These are phyloP conservation scores for Aporophyla lueneburgensis DNA, from an alignment of 2,888 invertebrate species.

Conservation along the genomic window DNA sequence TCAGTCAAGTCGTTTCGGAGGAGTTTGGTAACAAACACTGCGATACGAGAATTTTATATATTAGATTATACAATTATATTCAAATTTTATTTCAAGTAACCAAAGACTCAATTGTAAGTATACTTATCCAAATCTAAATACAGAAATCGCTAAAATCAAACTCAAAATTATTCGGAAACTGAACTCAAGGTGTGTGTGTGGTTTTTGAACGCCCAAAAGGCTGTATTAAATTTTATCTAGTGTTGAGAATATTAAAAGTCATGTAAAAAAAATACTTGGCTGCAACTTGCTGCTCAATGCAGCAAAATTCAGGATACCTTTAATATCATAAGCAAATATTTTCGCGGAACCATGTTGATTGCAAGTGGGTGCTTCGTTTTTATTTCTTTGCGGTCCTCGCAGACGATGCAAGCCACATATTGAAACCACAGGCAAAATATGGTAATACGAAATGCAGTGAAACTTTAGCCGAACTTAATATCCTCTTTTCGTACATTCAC, in stretches of 20 bases:
- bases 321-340: conserved; percentile 48
- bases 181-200: background rate
- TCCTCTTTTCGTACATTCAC: conserved; percentile 12
- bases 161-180: background rate
- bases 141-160: background rate
- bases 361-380: conserved; percentile 46
- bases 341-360: conserved; percentile 46
- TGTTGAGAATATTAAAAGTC: background rate
- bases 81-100: too few relatives aligned
- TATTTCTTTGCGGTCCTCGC: conserved; percentile 34
- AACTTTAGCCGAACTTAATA: conserved; percentile 22
- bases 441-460: conserved; percentile 41
- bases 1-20: too few relatives aligned
- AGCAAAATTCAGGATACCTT: conserved; percentile 38
- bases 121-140: background rate
- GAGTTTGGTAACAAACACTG: too few relatives aligned
- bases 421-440: conserved; percentile 54
- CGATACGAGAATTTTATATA: too few relatives aligned
- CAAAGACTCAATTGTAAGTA: too few relatives aligned
- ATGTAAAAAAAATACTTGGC: background rate
- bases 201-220: background rate
- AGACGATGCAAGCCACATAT: conserved; percentile 31
- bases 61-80: too few relatives aligned
- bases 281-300: background rate
- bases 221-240: background rate